Evolutionary conservation across 1,140 invertebrate genomes (phyloP).

Genomic region (Micrasema minimum): DNA sequence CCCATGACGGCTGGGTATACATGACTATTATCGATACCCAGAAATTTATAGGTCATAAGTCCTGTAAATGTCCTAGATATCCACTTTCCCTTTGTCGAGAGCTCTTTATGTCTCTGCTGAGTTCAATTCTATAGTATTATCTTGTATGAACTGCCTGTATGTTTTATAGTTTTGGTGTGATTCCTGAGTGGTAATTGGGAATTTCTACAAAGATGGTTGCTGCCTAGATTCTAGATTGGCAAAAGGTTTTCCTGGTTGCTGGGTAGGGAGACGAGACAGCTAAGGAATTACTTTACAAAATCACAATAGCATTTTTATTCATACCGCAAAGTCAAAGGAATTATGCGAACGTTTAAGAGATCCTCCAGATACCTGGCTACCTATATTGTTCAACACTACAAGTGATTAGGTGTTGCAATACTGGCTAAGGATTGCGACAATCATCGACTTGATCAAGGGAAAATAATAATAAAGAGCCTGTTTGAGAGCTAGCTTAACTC

Average conservation of each 20-base stretch:
- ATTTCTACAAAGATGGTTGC: constrained; percentile 26
- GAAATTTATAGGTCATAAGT: too few relatives aligned
- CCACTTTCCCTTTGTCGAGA: too few relatives aligned
- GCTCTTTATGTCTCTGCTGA: too few relatives aligned
- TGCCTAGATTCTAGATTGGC: constrained; percentile 38
- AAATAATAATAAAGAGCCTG: too few relatives aligned
- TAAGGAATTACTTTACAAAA: not conserved
- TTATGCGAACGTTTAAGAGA: constrained; percentile 4
- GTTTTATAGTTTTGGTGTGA: constrained; percentile 46
- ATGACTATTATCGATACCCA: too few relatives aligned
- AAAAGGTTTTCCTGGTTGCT: constrained; percentile 38
- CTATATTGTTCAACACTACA: constrained; percentile 35
- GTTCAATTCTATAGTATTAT: too few relatives aligned
- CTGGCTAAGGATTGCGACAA: constrained; percentile 23
- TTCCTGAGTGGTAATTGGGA: constrained; percentile 37
- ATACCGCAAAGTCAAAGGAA: not conserved
- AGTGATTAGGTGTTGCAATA: constrained; percentile 38
- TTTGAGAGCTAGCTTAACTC: too few relatives aligned
- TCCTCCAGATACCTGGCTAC: constrained; percentile 23
- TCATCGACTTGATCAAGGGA: not conserved
- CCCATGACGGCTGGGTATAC: too few relatives aligned
- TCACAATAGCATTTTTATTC: too few relatives aligned
- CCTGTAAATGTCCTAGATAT: too few relatives aligned
- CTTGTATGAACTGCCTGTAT: too few relatives aligned
- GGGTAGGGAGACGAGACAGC: constrained; percentile 1